Percentiles rank a stretch among this genome's conserved stretches.
Conservation (phyloP, 2,113 vertebrate genomes). For the Sander vitreus region DNA sequence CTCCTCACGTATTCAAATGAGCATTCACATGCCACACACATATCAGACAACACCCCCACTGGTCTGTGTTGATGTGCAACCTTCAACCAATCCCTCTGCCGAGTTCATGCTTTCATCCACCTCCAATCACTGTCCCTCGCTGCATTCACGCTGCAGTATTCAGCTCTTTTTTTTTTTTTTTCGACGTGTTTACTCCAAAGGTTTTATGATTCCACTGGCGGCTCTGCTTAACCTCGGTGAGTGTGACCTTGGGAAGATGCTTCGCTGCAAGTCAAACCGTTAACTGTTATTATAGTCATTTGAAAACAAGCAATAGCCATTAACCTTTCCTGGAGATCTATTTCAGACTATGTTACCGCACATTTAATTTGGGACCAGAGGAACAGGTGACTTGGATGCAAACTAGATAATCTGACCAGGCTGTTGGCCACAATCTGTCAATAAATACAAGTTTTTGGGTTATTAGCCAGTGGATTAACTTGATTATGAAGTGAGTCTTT, state of each 20-base stretch:
- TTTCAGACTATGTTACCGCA: background rate
- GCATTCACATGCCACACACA: conserved; percentile 11
- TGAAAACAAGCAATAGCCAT: conserved; percentile 30
- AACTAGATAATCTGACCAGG: background rate
- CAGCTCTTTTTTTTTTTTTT: conserved; percentile 27
- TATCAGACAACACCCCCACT: conserved; percentile 17
- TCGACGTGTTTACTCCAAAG: conserved; percentile 25
- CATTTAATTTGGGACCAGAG: background rate
- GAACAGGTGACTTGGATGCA: background rate
- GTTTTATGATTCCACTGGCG: conserved; percentile 69
- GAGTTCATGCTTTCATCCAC: conserved; percentile 55
- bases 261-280: conserved; percentile 30
- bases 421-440: background rate
- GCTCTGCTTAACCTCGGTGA: conserved; percentile 48
- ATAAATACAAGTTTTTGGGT: background rate
- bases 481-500: background rate
- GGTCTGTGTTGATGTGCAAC: conserved; percentile 38
- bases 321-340: background rate
- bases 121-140: conserved; percentile 45
- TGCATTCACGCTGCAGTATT: conserved; percentile 29
- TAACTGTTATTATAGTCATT: conserved; percentile 6
- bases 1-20: conserved; percentile 42
- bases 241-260: conserved; percentile 61
- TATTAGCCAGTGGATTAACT: background rate
- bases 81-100: conserved; percentile 52